These are phyloP conservation scores for Dinothrombium tinctorium DNA, from an alignment of 1,140 invertebrate genomes.

Conservation along the genomic window DNA sequence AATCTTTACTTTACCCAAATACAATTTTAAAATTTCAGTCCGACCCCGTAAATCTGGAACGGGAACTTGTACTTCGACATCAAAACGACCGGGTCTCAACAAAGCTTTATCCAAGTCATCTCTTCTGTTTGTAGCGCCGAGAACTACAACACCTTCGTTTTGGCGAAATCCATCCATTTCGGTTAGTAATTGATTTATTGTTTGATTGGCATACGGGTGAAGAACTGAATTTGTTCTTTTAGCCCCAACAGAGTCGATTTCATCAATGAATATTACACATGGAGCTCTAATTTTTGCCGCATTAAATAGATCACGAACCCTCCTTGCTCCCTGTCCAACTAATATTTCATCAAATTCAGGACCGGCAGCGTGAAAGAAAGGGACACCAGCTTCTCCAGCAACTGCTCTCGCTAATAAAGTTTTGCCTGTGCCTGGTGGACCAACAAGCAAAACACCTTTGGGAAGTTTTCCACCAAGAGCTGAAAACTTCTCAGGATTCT, in stretches of 20 bases:
- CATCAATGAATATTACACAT: constrained; percentile 97
- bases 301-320: constrained; percentile 83
- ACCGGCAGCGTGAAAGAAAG: constrained; percentile 93
- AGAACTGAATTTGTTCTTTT: constrained; percentile 83
- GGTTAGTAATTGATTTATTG: constrained; percentile 87
- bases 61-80: constrained; percentile 72
- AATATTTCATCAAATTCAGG: constrained; percentile 97
- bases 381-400: constrained; percentile 93
- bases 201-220: constrained; percentile 97
- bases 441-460: constrained; percentile 81
- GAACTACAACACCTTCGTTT: constrained; percentile 88
- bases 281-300: constrained; percentile 81
- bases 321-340: constrained; percentile 82
- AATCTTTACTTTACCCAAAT: constrained; percentile 38
- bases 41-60: constrained; percentile 72
- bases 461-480: constrained; percentile 81
- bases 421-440: constrained; percentile 87
- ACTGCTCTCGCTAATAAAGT: constrained; percentile 85
- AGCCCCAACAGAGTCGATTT: constrained; percentile 93
- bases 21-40: constrained; percentile 70
- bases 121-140: constrained; percentile 86
- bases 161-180: constrained; percentile 98
- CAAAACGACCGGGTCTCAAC: constrained; percentile 79
- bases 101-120: constrained; percentile 89
- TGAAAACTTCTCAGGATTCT: constrained; percentile 83